Evolutionary conservation across 2,888 invertebrate species (phyloP), one percentile per base, ranked within the genome.

Genomic region (Hoplodrina ambigua): DNA sequence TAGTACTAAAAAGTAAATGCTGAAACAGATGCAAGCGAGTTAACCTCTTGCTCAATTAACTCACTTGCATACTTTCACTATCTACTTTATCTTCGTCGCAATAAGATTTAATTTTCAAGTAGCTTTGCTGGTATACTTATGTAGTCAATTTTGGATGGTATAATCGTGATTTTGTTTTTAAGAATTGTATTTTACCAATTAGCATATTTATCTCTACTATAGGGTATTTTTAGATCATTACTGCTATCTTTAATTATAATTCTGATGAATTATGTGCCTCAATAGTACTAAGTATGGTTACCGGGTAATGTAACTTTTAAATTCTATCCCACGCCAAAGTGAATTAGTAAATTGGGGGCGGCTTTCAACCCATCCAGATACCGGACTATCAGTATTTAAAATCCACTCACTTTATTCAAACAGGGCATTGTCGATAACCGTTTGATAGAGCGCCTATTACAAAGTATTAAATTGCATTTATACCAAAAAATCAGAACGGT

Each of bases 401-500:
- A 74, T 70, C 71, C 77, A 74, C 73, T 74, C 77, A 74, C 77
- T 76, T 75, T 54, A 78, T 44, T 55, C 74, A 76, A 74, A 76
- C 55, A 78, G 78, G 37, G 37, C 78, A 17, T 15, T 4, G 19
- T 66, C 37, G 74, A 78, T 78, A 76, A 78, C 58, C 57, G 50
- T 76, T 66, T 76, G 50, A 73, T 78, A 73, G 58, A 62, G 73
- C 25, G 73, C 54, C 57, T 62, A 80, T 78, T 75, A 75, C 52
- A 50, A 78, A 70, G 61, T 75, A 71, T 62, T 75, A 71, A 71
- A 80, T 66, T 72, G 80, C 66, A 71, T 76, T 76, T 67, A 76
- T 78, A 78, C 71, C 72, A 60, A 80, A 79, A 78, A 79, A 79
- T 79, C 79, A 66, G 65, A 77, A 60, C 81, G 44, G 58, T 69